These are phyloP conservation scores for Tupaia tana DNA, from an alignment of 2,113 vertebrate species.

Conservation along the genomic window DNA sequence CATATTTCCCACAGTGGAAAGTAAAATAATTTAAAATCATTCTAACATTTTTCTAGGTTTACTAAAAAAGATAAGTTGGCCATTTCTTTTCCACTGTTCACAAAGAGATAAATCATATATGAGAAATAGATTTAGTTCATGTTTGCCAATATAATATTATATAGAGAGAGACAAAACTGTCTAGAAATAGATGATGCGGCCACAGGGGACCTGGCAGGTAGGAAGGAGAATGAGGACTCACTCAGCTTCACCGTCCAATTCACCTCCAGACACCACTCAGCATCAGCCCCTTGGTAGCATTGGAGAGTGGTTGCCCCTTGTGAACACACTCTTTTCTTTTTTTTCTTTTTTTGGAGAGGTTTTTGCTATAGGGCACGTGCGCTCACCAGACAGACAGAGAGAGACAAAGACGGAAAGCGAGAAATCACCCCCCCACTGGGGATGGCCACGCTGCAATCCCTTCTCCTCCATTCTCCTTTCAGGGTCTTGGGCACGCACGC, in stretches of 20 bases:
- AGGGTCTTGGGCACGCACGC: too few species aligned
- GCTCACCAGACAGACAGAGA: too few species aligned
- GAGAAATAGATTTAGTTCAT: constrained; percentile 23
- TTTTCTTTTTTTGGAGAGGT: too few species aligned
- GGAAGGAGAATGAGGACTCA: neutral
- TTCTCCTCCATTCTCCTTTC: too few species aligned
- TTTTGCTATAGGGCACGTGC: too few species aligned
- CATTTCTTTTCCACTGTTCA: neutral
- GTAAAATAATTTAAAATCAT: constrained; percentile 16
- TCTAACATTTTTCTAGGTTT: neutral
- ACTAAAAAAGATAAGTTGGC: neutral
- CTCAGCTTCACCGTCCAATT: neutral
- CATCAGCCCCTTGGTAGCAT: neutral
- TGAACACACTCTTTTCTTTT: too few species aligned
- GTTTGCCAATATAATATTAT: neutral
- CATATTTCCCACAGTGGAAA: neutral
- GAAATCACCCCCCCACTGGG: too few species aligned
- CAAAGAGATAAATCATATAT: constrained; percentile 9
- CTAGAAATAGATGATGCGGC: neutral
- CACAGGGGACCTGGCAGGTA: neutral
- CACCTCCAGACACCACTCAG: neutral
- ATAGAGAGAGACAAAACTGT: neutral
- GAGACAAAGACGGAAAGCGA: too few species aligned
- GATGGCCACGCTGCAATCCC: too few species aligned
- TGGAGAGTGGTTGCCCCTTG: too few species aligned